phyloP scores from a whole-genome alignment of 2,797 vertebrate species.

The Apodemus agrarius region DNA sequence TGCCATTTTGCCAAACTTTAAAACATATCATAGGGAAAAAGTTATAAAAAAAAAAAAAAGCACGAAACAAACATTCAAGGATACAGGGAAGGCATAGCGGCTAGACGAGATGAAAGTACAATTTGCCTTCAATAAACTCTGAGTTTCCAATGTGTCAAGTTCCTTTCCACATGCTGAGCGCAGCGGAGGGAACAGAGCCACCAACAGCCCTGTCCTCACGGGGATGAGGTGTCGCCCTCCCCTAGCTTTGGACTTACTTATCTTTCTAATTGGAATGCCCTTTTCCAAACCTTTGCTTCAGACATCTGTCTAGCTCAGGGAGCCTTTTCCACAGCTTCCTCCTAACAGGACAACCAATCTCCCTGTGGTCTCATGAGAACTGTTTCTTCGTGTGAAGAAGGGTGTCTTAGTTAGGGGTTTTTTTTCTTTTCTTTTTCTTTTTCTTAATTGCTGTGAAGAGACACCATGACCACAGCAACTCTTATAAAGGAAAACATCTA shows the following conservation, averaged over 20 bases:
- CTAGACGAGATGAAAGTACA: not conserved
- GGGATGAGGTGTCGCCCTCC: not conserved
- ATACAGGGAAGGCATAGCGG: not conserved
- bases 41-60: not conserved
- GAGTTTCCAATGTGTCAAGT: not conserved
- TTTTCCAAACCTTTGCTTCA: not conserved
- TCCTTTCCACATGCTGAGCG: not conserved
- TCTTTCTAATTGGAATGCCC: not conserved
- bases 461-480: not conserved
- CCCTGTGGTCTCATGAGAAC: not conserved
- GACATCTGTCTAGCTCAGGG: not conserved
- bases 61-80: slow-evolving; percentile 36
- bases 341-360: not conserved
- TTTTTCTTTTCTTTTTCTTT: too few species aligned
- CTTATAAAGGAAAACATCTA: not conserved
- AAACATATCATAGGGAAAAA: slow-evolving; percentile 1
- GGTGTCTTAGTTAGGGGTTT: not conserved
- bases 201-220: not conserved
- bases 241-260: not conserved
- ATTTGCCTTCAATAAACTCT: not conserved
- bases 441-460: not conserved
- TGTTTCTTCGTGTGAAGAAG: not conserved
- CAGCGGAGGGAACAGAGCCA: not conserved
- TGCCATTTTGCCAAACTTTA: not conserved
- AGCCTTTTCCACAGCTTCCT: not conserved